phyloP scores from a whole-genome alignment of 2,797 vertebrate species.

The Enteromius viviparus region DNA sequence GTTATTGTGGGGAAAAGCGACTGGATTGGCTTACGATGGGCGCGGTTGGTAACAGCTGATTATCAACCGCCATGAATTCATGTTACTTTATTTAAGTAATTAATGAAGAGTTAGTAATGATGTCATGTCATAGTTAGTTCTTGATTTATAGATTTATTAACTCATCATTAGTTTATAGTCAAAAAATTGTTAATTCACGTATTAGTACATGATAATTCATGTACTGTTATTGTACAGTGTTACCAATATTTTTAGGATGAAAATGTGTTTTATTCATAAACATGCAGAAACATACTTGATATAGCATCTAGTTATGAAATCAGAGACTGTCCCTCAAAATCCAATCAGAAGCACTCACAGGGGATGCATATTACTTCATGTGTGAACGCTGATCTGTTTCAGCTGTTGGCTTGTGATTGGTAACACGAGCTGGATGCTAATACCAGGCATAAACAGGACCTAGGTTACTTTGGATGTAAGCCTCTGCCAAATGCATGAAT shows the following conservation, averaged over 20 bases:
- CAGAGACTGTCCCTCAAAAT: background rate
- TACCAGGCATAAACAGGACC: background rate
- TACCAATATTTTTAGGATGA: background rate
- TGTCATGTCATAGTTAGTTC: too few species aligned
- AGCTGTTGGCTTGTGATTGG: background rate
- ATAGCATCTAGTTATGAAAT: background rate
- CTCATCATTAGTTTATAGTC: too few species aligned
- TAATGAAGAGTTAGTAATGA: too few species aligned
- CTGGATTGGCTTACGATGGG: too few species aligned
- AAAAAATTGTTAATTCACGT: too few species aligned
- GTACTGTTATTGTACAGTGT: too few species aligned
- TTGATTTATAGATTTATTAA: too few species aligned
- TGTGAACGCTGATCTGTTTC: background rate
- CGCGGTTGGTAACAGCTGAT: too few species aligned
- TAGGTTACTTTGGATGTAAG: background rate
- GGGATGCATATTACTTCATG: background rate
- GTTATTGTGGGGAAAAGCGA: too few species aligned
- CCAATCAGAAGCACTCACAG: background rate
- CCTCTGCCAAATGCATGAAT: background rate
- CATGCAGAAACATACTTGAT: background rate
- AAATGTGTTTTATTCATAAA: background rate
- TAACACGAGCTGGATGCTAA: background rate
- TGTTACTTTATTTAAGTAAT: too few species aligned
- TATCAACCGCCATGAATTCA: too few species aligned
- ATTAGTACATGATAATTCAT: too few species aligned